Base-by-base conservation (phyloP, 2,888 invertebrate species). In the Pycnomerus fuliginosus region DNA sequence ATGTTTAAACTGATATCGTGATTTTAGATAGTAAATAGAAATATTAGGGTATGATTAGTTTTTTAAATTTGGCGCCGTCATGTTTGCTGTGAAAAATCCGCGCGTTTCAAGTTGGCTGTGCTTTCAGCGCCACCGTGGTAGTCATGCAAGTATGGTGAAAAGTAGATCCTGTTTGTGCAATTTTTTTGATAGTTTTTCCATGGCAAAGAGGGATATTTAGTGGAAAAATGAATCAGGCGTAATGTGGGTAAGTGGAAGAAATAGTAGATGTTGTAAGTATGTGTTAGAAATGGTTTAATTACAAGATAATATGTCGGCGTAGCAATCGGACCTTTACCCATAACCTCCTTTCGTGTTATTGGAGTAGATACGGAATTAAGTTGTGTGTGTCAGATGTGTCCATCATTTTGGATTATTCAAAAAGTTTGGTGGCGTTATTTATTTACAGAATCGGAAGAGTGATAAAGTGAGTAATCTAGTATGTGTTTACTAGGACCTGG, bases 301-400 rank as follows among this genome's bases (percentile, higher is more conserved):
- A 52, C 52, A 45, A 55, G 50, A 8, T 62, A 63, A 65, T 64
- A 64, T 69, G 68, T 64, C 63, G 72, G 75, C 81, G 80, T 80
- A 80, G 80, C 78, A 79, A 80, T 79, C 79, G 79, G 79, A 80
- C 80, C 80, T 80, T 81, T 81, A 81, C 81, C 74, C 80, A 80
- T 83, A 83, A 83, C 83, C 83, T 83, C 82, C 81, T 80, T 75
- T 83, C 80, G 80, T 80, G 80, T 81, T 81, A 82, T 80, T 82
- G 81, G 79, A 80, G 80, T 82, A 81, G 82, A 81, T 80, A 82
- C 80, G 74, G 82, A 82, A 80, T 80, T 79, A 80, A 82, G 82
- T 81, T 79, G 80, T 80, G 79, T 80, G 79, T 80, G 79, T 80
- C 78, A 79, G 80, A 80, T 80, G 80, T 80, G 79, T 78, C 79